A percentile compares a stretch with the other conserved stretches of the same genome.
Evolutionary conservation across 2,797 vertebrate genomes (phyloP).

Genomic region (Rhinogobio ventralis): DNA sequence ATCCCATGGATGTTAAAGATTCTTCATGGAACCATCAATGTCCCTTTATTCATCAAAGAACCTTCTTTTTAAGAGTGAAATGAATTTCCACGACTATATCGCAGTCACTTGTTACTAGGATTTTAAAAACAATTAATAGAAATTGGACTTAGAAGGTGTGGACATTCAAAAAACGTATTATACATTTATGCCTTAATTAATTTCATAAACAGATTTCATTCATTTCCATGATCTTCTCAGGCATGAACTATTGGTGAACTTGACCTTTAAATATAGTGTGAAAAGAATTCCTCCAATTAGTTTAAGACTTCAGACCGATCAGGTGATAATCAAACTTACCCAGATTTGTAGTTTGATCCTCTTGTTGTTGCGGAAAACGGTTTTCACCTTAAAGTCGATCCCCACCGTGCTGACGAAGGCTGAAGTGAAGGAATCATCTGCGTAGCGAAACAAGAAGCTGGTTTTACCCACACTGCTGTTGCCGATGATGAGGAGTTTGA

Average conservation of each 20-base stretch:
- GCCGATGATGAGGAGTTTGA: slow-evolving; percentile 83
- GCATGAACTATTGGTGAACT: not conserved
- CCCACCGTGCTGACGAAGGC: slow-evolving; percentile 85
- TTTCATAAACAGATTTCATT: not conserved
- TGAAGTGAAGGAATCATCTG: slow-evolving; percentile 82
- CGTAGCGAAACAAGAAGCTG: slow-evolving; percentile 84
- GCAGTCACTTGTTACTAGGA: not conserved
- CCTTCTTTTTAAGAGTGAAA: not conserved
- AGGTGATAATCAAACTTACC: slow-evolving; percentile 70
- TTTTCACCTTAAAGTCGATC: slow-evolving; percentile 87
- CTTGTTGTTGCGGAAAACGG: slow-evolving; percentile 82
- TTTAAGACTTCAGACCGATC: not conserved
- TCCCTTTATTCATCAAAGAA: not conserved
- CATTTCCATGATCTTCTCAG: not conserved
- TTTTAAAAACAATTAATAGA: not conserved
- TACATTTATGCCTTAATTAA: not conserved
- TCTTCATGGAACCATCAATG: not conserved
- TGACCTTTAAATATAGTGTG: not conserved
- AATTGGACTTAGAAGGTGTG: not conserved
- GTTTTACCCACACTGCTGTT: slow-evolving; percentile 87
- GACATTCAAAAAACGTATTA: not conserved
- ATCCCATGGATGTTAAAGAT: not conserved
- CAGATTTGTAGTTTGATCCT: slow-evolving; percentile 86
- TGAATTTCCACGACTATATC: not conserved
- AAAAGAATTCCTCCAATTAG: not conserved